A percentile compares a stretch with the other conserved stretches of the same genome.
Evolutionary conservation across 2,113 vertebrate genomes (phyloP).

Genomic region (Formicarius rufipectus): DNA sequence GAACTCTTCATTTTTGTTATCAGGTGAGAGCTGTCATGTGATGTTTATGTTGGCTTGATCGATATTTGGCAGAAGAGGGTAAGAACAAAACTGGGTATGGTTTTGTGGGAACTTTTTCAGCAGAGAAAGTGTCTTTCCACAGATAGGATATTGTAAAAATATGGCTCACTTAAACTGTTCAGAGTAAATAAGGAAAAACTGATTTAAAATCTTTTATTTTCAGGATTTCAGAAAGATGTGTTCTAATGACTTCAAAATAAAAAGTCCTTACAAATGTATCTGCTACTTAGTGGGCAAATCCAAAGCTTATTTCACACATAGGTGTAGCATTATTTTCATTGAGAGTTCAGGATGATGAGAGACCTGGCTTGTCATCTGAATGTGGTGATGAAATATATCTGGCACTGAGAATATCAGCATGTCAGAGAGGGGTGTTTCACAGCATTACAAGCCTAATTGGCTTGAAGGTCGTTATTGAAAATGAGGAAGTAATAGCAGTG

Average conservation of each 20-base stretch:
- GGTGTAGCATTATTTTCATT: neutral
- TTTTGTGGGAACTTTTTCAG: neutral
- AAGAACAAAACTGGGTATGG: neutral
- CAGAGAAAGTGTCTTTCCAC: neutral
- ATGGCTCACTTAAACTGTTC: neutral
- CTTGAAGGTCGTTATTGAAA: neutral
- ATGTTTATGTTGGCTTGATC: neutral
- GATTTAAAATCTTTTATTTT: neutral
- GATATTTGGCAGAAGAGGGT: neutral
- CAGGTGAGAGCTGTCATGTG: neutral
- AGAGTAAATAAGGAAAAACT: neutral
- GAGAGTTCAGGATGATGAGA: neutral
- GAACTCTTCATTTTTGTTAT: neutral
- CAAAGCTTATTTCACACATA: neutral
- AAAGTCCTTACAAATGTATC: neutral
- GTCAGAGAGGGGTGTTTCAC: neutral
- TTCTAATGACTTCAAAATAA: neutral
- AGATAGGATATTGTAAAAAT: neutral
- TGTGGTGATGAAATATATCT: neutral
- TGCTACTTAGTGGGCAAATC: neutral
- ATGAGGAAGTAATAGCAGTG: neutral
- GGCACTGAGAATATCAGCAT: neutral
- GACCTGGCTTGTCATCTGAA: neutral
- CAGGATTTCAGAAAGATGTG: neutral
- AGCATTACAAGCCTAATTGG: neutral